Evolutionary conservation across 2,797 vertebrate genomes (phyloP).

Genomic region (Crax fasciolata): DNA sequence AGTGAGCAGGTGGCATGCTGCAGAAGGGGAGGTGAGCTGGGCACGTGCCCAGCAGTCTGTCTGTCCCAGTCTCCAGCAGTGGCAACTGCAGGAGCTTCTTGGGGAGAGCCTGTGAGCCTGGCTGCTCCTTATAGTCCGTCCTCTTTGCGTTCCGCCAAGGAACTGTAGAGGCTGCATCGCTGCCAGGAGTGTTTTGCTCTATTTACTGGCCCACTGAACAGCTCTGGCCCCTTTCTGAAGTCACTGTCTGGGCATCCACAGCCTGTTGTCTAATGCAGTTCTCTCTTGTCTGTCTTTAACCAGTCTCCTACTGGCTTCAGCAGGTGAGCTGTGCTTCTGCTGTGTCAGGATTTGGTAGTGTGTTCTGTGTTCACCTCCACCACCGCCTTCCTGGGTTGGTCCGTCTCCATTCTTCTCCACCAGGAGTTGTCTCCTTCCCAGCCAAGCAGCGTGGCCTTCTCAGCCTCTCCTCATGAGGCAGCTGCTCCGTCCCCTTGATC

Average conservation of each 20-base stretch:
- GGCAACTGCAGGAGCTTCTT: not conserved
- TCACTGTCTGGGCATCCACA: not conserved
- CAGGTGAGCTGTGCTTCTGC: no score
- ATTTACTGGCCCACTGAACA: not conserved
- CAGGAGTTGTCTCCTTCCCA: not conserved
- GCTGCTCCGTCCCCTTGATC: not conserved
- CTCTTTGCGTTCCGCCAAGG: not conserved
- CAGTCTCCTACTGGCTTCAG: not conserved
- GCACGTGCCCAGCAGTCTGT: not conserved
- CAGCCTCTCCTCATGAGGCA: not conserved
- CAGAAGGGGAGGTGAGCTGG: not conserved
- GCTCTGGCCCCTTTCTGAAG: not conserved
- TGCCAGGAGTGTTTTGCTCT: not conserved
- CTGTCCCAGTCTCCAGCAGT: not conserved
- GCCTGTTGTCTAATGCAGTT: not conserved
- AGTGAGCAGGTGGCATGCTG: not conserved
- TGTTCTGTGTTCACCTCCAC: no score
- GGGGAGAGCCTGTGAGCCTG: not conserved
- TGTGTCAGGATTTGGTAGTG: no score
- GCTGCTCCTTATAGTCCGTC: not conserved
- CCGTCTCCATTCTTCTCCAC: not conserved
- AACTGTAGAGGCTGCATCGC: not conserved
- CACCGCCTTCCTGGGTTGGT: not conserved
- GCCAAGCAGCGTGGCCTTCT: not conserved
- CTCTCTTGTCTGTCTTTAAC: no score